Conservation (phyloP, 2,888 invertebrate species). For the Prosapia bicincta region DNA sequence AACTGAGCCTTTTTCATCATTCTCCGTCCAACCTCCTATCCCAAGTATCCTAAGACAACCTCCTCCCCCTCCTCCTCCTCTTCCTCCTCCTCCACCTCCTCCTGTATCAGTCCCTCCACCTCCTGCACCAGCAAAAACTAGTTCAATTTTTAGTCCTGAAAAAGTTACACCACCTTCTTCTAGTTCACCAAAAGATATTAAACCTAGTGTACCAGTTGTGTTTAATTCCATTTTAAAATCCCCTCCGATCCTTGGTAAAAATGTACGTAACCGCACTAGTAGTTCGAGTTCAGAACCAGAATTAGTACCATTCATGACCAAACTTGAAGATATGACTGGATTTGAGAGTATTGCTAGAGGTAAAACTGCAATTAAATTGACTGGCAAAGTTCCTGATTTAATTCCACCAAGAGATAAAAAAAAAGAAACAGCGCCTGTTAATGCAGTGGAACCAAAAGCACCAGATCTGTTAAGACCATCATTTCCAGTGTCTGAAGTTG, state of each 20-base stretch:
- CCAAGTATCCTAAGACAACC: constrained; percentile 39
- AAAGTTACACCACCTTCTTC: constrained; percentile 36
- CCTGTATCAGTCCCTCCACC: constrained; percentile 37
- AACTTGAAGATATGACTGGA: constrained; percentile 59
- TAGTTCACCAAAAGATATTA: constrained; percentile 31
- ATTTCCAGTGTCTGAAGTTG: constrained; percentile 30
- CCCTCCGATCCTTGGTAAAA: constrained; percentile 38
- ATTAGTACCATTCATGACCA: constrained; percentile 58
- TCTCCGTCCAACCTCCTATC: constrained; percentile 42
- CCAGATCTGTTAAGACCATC: constrained; percentile 8
- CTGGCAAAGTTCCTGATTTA: constrained; percentile 12
- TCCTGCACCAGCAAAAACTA: constrained; percentile 41
- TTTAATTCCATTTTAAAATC: constrained; percentile 36
- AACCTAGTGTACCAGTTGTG: constrained; percentile 28
- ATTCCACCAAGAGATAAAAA: not conserved
- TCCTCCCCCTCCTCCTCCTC: constrained; percentile 44
- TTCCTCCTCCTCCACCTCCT: constrained; percentile 41
- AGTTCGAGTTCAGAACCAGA: constrained; percentile 58
- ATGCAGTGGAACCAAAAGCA: not conserved
- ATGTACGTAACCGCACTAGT: constrained; percentile 45
- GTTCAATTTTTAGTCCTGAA: constrained; percentile 45
- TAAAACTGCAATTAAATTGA: constrained; percentile 21
- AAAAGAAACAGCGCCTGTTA: not conserved
- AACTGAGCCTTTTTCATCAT: constrained; percentile 16
- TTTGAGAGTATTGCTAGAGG: constrained; percentile 47